Percentiles rank a stretch among this genome's conserved stretches.
These are phyloP conservation scores for Drosophila nigromelanica DNA, from an alignment of 1,140 invertebrate species.

Conservation along the genomic window DNA sequence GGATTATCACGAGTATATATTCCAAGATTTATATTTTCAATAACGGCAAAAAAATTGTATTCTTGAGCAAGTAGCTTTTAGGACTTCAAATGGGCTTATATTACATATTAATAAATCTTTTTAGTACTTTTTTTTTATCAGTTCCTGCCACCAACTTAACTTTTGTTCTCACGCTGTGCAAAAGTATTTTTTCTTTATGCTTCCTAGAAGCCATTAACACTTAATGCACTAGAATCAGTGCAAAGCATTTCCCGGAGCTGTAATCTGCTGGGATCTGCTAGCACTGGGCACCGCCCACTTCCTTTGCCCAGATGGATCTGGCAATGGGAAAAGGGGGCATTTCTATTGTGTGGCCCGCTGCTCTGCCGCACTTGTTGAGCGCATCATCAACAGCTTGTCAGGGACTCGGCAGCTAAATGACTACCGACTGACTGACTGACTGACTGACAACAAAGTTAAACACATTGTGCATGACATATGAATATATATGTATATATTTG, in stretches of 20 bases:
- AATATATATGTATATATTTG: constrained; percentile 36
- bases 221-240: constrained; percentile 44
- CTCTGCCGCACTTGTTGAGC: constrained; percentile 54
- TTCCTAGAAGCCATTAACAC: constrained; percentile 41
- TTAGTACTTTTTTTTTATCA: neutral
- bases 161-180: constrained; percentile 29
- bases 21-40: no score
- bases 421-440: constrained; percentile 36
- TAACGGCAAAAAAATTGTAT: no score
- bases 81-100: neutral
- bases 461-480: constrained; percentile 64
- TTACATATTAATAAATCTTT: neutral
- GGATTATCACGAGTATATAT: no score
- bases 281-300: constrained; percentile 29
- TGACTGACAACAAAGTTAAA: constrained; percentile 54
- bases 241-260: constrained; percentile 33
- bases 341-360: constrained; percentile 31
- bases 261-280: constrained; percentile 18
- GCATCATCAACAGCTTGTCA: constrained; percentile 29
- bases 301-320: constrained; percentile 21
- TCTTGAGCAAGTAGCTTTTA: no score
- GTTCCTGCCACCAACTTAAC: neutral
- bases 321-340: neutral
- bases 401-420: constrained; percentile 18
- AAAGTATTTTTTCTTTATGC: constrained; percentile 12